Conservation (phyloP, 2,113 vertebrate genomes). For the Capreolus pygargus region DNA sequence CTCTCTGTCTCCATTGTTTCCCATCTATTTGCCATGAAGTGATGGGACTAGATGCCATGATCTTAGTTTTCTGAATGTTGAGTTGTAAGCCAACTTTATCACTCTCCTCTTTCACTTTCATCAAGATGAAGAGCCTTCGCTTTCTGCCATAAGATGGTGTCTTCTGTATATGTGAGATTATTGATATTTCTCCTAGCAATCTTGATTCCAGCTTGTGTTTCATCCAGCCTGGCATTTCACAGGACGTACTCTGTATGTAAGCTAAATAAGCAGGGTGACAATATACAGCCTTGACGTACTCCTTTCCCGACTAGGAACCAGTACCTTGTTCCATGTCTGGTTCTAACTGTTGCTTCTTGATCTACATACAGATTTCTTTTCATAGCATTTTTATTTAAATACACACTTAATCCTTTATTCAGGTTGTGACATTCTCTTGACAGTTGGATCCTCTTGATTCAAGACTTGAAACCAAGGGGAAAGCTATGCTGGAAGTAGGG, state of each 20-base stretch:
- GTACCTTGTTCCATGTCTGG: not conserved
- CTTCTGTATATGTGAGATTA: not conserved
- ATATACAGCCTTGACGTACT: not conserved
- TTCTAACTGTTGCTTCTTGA: not conserved
- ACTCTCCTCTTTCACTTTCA: not conserved
- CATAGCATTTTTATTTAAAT: not conserved
- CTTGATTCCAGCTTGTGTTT: not conserved
- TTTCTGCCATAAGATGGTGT: not conserved
- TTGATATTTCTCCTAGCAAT: not conserved
- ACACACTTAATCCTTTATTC: not conserved
- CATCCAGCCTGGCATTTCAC: not conserved
- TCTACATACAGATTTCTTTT: not conserved
- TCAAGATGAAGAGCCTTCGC: not conserved
- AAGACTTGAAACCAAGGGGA: not conserved
- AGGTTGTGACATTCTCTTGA: not conserved
- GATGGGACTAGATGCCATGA: not conserved
- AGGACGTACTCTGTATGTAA: not conserved
- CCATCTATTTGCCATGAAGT: not conserved
- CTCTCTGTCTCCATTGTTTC: not conserved
- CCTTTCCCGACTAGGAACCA: not conserved
- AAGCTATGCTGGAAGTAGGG: not conserved
- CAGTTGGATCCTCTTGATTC: not conserved
- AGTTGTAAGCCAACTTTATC: not conserved
- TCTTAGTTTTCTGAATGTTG: not conserved
- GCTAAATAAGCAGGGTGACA: not conserved